These are phyloP conservation scores for Ploceus nigricollis DNA, from an alignment of 2,113 vertebrate genomes.

Conservation along the genomic window DNA sequence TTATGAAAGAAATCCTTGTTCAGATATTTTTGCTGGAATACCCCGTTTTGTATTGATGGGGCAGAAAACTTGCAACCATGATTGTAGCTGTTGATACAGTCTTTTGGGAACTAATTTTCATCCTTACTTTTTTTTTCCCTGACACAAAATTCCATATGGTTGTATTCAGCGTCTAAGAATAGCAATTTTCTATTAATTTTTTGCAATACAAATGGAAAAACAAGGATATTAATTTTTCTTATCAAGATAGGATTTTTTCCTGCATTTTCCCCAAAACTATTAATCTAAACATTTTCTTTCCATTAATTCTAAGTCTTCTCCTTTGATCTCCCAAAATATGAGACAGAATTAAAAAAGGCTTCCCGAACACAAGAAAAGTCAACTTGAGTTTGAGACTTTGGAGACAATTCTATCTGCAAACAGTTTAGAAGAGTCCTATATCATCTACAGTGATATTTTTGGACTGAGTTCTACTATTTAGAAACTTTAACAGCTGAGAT, in stretches of 20 bases:
- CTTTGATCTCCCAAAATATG: background rate
- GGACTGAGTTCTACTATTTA: background rate
- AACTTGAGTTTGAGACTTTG: background rate
- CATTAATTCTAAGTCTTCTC: background rate
- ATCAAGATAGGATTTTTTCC: background rate
- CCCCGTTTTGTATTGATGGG: background rate
- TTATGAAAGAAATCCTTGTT: background rate
- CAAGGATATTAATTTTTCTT: background rate
- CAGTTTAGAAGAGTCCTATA: background rate
- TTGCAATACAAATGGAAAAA: background rate
- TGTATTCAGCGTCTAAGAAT: background rate
- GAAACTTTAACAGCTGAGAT: background rate
- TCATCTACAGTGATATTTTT: background rate
- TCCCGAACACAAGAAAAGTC: background rate
- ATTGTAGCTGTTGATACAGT: background rate
- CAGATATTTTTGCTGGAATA: background rate
- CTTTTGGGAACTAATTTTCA: background rate
- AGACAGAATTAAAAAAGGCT: background rate
- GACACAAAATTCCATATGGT: background rate
- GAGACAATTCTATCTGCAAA: background rate
- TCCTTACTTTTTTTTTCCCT: background rate
- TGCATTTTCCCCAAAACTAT: background rate
- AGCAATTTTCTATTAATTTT: background rate
- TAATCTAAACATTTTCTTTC: background rate
- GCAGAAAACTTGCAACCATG: background rate